These are phyloP conservation scores for Microctonus hyperodae DNA, from an alignment of 2,888 invertebrate species.

Conservation along the genomic window DNA sequence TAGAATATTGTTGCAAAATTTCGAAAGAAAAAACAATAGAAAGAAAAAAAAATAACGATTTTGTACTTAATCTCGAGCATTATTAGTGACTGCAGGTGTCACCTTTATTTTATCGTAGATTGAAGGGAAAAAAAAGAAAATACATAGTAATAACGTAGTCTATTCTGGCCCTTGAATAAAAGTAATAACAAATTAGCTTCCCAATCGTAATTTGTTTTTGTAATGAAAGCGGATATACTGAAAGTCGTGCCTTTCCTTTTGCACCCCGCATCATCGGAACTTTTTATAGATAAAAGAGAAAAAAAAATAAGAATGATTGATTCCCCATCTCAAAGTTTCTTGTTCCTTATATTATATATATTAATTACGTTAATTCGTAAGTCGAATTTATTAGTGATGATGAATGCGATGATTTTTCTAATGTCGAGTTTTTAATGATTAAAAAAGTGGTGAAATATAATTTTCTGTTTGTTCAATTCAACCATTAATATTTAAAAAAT, in stretches of 20 bases:
- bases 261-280: conserved; percentile 28
- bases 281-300: conserved; percentile 8
- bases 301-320: background rate
- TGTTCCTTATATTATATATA: background rate
- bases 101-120: conserved; percentile 26
- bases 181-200: conserved; percentile 27
- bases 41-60: conserved; percentile 31
- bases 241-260: conserved; percentile 42
- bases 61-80: conserved; percentile 44
- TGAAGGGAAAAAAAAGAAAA: conserved; percentile 15
- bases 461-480: background rate
- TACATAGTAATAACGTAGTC: conserved; percentile 19
- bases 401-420: conserved; percentile 1
- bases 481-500: background rate
- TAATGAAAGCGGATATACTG: conserved; percentile 32
- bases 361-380: conserved; percentile 10
- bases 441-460: background rate
- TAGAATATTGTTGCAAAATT: conserved; percentile 19
- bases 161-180: conserved; percentile 33
- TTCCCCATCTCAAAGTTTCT: conserved; percentile 1
- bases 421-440: background rate
- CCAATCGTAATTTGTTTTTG: conserved; percentile 29
- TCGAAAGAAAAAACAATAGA: background rate
- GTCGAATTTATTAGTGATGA: conserved; percentile 1
- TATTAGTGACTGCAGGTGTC: conserved; percentile 5